Evolutionary conservation across 2,113 vertebrate species (phyloP).

Genomic region (Eulacestoma nigropectus): DNA sequence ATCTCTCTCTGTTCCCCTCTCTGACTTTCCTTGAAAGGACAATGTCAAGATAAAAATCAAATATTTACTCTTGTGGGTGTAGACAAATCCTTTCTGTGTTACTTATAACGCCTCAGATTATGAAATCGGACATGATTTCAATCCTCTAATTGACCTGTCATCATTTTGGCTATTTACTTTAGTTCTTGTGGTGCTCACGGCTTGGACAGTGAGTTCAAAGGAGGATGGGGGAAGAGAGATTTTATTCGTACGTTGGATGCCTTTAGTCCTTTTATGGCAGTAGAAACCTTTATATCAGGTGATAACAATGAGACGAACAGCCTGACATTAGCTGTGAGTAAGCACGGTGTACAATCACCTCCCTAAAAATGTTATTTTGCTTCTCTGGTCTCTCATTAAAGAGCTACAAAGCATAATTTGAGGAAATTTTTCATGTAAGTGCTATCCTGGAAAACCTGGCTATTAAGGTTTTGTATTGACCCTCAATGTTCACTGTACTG

Average conservation of each 20-base stretch:
- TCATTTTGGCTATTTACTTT: constrained; percentile 23
- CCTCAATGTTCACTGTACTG: background rate
- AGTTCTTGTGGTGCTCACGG: background rate
- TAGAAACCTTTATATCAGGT: background rate
- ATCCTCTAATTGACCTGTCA: constrained; percentile 26
- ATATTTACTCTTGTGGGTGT: constrained; percentile 18
- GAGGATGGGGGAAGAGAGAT: background rate
- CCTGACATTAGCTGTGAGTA: background rate
- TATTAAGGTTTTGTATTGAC: background rate
- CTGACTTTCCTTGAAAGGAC: constrained; percentile 54
- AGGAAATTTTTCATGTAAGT: background rate
- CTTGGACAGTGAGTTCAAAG: background rate
- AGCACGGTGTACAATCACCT: background rate
- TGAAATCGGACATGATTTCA: constrained; percentile 1
- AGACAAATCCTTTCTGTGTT: constrained; percentile 44
- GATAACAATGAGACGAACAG: background rate
- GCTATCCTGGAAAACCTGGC: background rate
- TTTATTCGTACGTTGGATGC: background rate
- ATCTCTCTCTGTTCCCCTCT: background rate
- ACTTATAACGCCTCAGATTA: constrained; percentile 20
- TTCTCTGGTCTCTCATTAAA: background rate
- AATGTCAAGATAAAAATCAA: constrained; percentile 59
- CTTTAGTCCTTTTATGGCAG: background rate
- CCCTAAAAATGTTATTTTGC: background rate
- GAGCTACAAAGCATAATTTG: background rate